phyloP scores from a whole-genome alignment of 2,888 invertebrate genomes.

The Pollenia labialis region DNA sequence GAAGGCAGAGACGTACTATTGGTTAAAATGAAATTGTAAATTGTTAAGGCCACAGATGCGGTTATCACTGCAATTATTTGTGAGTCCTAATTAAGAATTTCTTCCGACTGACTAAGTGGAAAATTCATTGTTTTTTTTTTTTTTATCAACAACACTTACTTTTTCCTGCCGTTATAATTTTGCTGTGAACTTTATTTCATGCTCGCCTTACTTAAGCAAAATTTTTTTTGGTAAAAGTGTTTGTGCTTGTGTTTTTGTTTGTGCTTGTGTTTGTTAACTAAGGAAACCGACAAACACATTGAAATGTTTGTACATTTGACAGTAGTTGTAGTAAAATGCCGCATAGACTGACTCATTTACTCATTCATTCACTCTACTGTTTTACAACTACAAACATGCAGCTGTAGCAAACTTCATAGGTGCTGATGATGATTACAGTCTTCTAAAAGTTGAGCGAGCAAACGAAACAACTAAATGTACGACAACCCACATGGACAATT shows the following conservation, averaged over 20 bases:
- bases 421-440: conserved; percentile 45
- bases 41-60: conserved; percentile 64
- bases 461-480: conserved; percentile 16
- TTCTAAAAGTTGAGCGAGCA: conserved; percentile 52
- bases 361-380: background rate
- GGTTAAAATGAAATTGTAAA: conserved; percentile 57
- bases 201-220: background rate
- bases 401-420: conserved; percentile 31
- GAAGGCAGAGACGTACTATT: conserved; percentile 43
- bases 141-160: conserved; percentile 35
- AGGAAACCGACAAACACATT: conserved; percentile 59
- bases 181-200: background rate
- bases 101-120: conserved; percentile 73
- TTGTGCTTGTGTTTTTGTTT: conserved; percentile 14
- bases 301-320: conserved; percentile 52
- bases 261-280: conserved; percentile 34
- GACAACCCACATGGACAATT: conserved; percentile 61
- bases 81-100: conserved; percentile 74
- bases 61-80: conserved; percentile 70
- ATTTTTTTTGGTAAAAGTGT: background rate
- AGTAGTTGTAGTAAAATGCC: conserved; percentile 19
- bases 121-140: conserved; percentile 66
- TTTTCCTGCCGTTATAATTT: conserved; percentile 48
- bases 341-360: conserved; percentile 2
- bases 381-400: background rate